Base-by-base conservation (phyloP, 2,797 vertebrate genomes). In the Rhinella marina region DNA sequence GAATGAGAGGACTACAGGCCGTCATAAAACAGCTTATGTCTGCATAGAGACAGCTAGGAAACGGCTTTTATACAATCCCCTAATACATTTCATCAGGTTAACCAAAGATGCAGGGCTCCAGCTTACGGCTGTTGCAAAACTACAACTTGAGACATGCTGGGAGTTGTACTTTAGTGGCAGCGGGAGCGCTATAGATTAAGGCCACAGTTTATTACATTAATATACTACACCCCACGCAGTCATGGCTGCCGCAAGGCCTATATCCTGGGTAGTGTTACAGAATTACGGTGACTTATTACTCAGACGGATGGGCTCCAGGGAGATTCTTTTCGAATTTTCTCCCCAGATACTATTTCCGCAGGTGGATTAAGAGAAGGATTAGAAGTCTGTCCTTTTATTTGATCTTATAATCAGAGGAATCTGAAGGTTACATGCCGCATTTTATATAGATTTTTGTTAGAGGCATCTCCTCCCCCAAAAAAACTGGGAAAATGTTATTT, bases 341-440 rank as follows among this genome's bases (percentile, higher is more conserved):
- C 50, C 72, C 50, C 13, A 50, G 75, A 77, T 77, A 54, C 48
- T 54, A 54, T 52, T 77, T 77, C 23, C n/a, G 75, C 75, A 25
- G 48, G 75, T 25, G 57, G 52, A 78, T 75, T 62, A 61, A 77
- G 72, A 77, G 48, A 16, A n/a, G 75, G 17, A 41, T 59, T 81
- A 81, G 57, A 61, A 21, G 25, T 61, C 23, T 1, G 75, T 54
- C 25, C 23, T 77, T 77, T 77, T 77, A 77, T 77, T 77, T 77
- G 75, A 77, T 77, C 50, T 77, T 77, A 16, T 77, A 77, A 77
- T 77, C 75, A 77, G 50, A 54, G 75, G 48, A 25, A 77, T 77
- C 75, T 27, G 75, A 77, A 54, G 75, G 75, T 54, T 54, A 77
- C 75, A 77, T 25, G 75, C 11, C 1, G 73, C 48, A 76, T 54